These are phyloP conservation scores for Schizothorax lantsangensis DNA, from an alignment of 2,797 vertebrate genomes.

Conservation along the genomic window DNA sequence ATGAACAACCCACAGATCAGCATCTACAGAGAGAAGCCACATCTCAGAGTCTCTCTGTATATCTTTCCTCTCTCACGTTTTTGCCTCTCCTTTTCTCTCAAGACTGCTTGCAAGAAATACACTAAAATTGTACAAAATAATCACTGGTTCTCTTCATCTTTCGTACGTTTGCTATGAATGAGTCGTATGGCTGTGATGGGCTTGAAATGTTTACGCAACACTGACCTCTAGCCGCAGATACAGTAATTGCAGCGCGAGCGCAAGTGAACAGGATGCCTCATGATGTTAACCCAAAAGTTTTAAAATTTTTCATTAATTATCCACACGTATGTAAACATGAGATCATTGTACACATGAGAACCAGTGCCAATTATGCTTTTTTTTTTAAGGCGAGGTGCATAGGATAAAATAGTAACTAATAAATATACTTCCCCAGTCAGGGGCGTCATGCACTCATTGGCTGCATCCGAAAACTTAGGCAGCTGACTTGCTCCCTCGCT, in stretches of 20 bases:
- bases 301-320: not conserved
- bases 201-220: slow-evolving; percentile 5
- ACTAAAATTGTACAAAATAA: not conserved
- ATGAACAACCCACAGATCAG: not conserved
- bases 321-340: not conserved
- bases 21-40: not conserved
- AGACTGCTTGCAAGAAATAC: not conserved
- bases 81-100: not conserved
- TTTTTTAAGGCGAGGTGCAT: not conserved
- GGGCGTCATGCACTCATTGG: too few relatives aligned
- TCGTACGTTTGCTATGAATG: not conserved
- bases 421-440: not conserved
- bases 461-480: too few relatives aligned
- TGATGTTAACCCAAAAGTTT: not conserved
- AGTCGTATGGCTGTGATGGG: not conserved
- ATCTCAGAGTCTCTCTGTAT: not conserved
- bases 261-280: not conserved
- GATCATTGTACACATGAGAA: not conserved
- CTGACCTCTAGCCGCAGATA: slow-evolving; percentile 24
- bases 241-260: not conserved
- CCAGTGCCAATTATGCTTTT: not conserved
- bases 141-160: not conserved
- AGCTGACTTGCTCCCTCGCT: too few relatives aligned
- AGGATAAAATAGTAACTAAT: not conserved
- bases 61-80: not conserved